Base-by-base conservation (phyloP, 2,888 invertebrate genomes). In the Lagria hirta region DNA sequence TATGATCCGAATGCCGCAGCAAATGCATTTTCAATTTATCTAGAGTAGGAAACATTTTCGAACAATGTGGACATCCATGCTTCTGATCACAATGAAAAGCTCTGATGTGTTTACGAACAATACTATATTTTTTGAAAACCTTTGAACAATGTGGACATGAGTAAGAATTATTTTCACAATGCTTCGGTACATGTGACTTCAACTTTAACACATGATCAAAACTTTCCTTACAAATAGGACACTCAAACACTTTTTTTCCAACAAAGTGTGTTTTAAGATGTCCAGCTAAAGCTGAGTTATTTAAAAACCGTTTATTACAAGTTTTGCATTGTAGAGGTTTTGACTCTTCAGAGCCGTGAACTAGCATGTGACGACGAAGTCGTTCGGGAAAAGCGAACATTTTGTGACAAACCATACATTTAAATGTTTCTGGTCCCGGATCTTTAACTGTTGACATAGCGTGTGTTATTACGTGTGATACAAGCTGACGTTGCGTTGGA, bases 21-120 rank as follows among this genome's bases (percentile, higher is more conserved):
- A 83, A 75, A 68, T 88, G 88, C 68, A 84, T 78, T 46, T 82
- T 79, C 29, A 88, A 71, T 63, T 86, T 87, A 66, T 86, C 86
- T 15, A 79, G 70, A 2, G 84, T 80, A 1, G 83, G 80, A 69
- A 88, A 88, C 36, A 77, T 75, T 65, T 84, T 84, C 3, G 75
- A 73, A 65, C 88, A 88, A 51, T 81, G 75, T 16, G 77, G 75
- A 66, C 88, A 89, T 8, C 76, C 74, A 64, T 81, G 83, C 53
- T 80, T 80, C 15, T 79, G 73, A 41, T 82, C 82, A 35, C 82
- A 81, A 69, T 88, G 88, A 64, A 85, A 84, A 4, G 82, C 80
- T 49, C 82, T 73, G 51, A 88, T 83, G 65, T 88, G 88, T 62
- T 86, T 87, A 17, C 85, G 77, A 42, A 86, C 79, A 20, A 80